A percentile compares a stretch with the other conserved stretches of the same genome.
Evolutionary conservation across 64 coral and sea anemone species (phyloP).

Genomic region (Hydrozoanthus tunicans): DNA sequence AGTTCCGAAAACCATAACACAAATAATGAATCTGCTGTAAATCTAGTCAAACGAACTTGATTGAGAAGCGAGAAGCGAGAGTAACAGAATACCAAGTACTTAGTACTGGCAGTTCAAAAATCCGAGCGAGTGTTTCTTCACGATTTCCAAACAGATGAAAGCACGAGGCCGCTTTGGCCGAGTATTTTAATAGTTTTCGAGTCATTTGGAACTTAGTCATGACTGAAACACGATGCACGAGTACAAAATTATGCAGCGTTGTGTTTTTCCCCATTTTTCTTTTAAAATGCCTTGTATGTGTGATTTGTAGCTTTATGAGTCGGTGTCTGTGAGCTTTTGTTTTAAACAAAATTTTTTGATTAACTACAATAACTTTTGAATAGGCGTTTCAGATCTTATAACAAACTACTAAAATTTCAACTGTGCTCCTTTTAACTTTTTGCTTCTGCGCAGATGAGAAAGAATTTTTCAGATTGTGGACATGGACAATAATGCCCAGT

Average conservation of each 20-base stretch:
- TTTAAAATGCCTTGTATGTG: neutral
- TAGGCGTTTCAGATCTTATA: conserved; percentile 10
- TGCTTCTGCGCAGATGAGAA: neutral
- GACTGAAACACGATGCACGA: neutral
- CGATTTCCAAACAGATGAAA: neutral
- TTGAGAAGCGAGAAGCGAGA: too few relatives aligned
- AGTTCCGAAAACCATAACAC: too few relatives aligned
- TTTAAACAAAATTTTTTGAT: neutral
- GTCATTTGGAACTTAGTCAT: neutral
- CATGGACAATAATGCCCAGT: conserved; percentile 12
- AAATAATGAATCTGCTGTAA: too few relatives aligned
- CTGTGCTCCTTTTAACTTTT: neutral
- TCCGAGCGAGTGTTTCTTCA: neutral
- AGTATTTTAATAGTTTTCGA: neutral
- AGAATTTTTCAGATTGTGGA: conserved; percentile 9
- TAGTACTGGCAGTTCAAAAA: too few relatives aligned
- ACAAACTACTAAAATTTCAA: too few relatives aligned
- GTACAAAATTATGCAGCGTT: neutral
- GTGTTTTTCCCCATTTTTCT: neutral
- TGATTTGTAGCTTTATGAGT: too few relatives aligned
- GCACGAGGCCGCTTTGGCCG: neutral
- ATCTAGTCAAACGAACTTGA: too few relatives aligned
- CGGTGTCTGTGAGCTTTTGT: too few relatives aligned
- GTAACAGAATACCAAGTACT: too few relatives aligned
- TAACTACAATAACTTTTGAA: too few relatives aligned